Evolutionary conservation across 2,797 vertebrate genomes (phyloP).

Genomic region (Labroides dimidiatus): DNA sequence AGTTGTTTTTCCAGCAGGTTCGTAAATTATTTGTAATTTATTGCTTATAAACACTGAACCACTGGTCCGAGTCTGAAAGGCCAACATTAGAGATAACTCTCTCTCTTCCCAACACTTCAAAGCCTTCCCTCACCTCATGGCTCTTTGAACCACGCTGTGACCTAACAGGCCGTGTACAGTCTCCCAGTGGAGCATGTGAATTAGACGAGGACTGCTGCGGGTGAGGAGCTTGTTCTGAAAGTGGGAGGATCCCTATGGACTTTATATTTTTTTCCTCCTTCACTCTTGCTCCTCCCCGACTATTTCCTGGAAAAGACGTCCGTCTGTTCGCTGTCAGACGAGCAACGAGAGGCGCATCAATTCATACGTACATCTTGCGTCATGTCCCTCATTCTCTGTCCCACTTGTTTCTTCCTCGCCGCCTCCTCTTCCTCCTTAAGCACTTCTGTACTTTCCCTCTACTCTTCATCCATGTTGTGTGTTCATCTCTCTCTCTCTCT

Average conservation of each 20-base stretch:
- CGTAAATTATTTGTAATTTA: constrained; percentile 2
- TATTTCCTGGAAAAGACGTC: constrained; percentile 73
- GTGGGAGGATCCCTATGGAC: constrained; percentile 52
- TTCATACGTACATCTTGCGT: constrained; percentile 56
- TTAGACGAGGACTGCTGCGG: constrained; percentile 27
- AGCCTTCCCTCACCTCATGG: constrained; percentile 20
- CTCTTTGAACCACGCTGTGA: constrained; percentile 30
- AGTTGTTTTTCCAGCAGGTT: background rate
- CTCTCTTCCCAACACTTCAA: constrained; percentile 9
- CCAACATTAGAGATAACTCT: background rate
- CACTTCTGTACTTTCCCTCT: constrained; percentile 61
- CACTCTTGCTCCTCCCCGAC: constrained; percentile 47
- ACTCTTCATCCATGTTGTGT: constrained; percentile 56
- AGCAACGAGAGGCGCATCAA: constrained; percentile 36
- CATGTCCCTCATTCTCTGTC: constrained; percentile 62
- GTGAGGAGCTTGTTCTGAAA: constrained; percentile 50
- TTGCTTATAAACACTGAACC: background rate
- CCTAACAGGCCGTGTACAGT: constrained; percentile 32
- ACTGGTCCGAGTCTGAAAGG: background rate
- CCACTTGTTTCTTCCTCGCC: constrained; percentile 46
- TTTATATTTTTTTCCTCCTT: constrained; percentile 1
- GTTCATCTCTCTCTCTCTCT: constrained; percentile 29
- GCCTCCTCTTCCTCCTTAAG: constrained; percentile 51
- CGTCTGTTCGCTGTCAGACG: constrained; percentile 50
- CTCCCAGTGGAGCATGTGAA: constrained; percentile 22